Evolutionary conservation across 1,140 invertebrate genomes (phyloP).

Genomic region (Melitaea cinxia): DNA sequence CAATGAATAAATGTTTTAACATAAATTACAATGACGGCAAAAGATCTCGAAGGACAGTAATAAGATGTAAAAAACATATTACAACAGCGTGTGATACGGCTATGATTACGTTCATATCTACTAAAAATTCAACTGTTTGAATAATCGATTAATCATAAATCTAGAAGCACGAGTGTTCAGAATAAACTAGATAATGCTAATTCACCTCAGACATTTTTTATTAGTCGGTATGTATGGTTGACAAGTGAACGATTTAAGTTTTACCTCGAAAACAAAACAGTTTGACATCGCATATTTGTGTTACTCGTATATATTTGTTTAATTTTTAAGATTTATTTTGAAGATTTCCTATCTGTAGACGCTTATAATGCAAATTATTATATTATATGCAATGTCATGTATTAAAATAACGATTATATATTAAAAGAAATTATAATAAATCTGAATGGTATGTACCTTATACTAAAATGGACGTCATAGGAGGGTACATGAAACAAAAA

Average conservation of each 20-base stretch:
- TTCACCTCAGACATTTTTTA: not conserved
- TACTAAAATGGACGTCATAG: constrained; percentile 65
- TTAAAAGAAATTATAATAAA: constrained; percentile 26
- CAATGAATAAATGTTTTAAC: not conserved
- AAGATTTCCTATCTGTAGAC: too few relatives aligned
- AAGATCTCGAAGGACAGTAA: not conserved
- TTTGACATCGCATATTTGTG: too few relatives aligned
- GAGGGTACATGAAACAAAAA: constrained; percentile 75
- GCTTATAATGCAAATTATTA: too few relatives aligned
- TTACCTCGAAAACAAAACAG: too few relatives aligned
- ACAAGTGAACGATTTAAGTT: too few relatives aligned
- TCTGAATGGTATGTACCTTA: constrained; percentile 59
- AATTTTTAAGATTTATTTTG: too few relatives aligned
- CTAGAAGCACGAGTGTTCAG: not conserved
- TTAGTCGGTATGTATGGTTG: not conserved
- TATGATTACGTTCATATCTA: not conserved
- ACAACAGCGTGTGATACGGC: not conserved
- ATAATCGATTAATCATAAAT: constrained; percentile 10
- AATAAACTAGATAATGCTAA: not conserved
- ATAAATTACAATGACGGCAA: not conserved
- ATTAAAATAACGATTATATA: too few relatives aligned
- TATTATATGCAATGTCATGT: too few relatives aligned
- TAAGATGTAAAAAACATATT: not conserved
- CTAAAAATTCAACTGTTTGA: constrained; percentile 12
- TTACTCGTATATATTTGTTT: too few relatives aligned